Conservation (phyloP, 2,888 invertebrate species). For the Punctoribates punctum region DNA sequence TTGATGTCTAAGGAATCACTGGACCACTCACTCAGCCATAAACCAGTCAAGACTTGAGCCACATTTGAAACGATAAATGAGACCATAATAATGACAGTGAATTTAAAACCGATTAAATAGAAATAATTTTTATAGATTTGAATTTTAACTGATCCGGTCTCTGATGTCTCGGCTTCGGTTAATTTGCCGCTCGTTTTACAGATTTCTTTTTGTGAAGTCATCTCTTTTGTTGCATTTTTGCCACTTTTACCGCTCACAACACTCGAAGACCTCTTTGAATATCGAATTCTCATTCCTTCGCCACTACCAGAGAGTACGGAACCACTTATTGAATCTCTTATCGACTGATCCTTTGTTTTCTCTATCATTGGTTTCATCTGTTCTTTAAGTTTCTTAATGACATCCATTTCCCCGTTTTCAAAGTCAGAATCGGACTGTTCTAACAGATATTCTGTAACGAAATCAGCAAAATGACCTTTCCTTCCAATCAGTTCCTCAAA, state of each 20-base stretch:
- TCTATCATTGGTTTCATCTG: constrained; percentile 37
- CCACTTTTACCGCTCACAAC: not conserved
- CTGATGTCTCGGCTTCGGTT: constrained; percentile 52
- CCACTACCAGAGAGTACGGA: not conserved
- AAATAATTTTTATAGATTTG: constrained; percentile 43
- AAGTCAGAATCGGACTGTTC: constrained; percentile 31
- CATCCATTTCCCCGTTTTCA: not conserved
- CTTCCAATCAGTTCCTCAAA: constrained; percentile 81
- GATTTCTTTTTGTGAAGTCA: not conserved
- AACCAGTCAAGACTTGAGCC: not conserved
- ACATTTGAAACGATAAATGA: constrained; percentile 32
- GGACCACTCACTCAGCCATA: constrained; percentile 50
- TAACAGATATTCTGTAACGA: constrained; percentile 55
- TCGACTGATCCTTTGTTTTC: not conserved
- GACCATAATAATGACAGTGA: constrained; percentile 29
- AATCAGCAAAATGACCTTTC: constrained; percentile 61
- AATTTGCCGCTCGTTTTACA: constrained; percentile 32
- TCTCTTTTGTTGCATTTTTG: not conserved
- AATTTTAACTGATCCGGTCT: constrained; percentile 52
- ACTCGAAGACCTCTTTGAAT: constrained; percentile 15
- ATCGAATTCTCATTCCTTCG: not conserved
- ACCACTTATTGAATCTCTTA: not conserved
- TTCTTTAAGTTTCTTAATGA: constrained; percentile 34
- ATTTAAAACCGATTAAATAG: constrained; percentile 36
- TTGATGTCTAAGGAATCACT: constrained; percentile 46